Conservation (phyloP, 1,140 invertebrate genomes). For the Ips typographus region DNA sequence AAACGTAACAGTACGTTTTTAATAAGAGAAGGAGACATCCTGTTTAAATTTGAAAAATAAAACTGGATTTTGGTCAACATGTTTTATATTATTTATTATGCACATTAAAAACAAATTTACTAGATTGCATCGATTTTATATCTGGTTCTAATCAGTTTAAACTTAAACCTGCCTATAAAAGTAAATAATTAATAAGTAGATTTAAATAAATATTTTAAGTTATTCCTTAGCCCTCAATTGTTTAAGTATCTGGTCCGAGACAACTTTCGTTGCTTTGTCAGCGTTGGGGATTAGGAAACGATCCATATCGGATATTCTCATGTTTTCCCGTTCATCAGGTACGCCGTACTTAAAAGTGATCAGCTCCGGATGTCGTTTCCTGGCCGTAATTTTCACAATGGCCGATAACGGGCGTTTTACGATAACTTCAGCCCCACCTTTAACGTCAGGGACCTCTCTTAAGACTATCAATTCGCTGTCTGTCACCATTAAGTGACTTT, state of each 20-base stretch:
- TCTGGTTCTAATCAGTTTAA: no score
- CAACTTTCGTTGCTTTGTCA: slow-evolving; percentile 82
- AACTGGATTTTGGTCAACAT: background rate
- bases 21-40: no score
- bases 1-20: no score
- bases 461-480: slow-evolving; percentile 85
- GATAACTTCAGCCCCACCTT: slow-evolving; percentile 79
- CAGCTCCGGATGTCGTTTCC: slow-evolving; percentile 88
- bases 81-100: background rate
- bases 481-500: slow-evolving; percentile 87
- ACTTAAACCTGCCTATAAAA: no score
- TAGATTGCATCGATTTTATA: background rate
- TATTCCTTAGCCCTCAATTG: slow-evolving; percentile 53
- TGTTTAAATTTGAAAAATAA: no score
- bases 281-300: slow-evolving; percentile 90
- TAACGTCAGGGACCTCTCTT: slow-evolving; percentile 73
- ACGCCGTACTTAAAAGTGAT: slow-evolving; percentile 95
- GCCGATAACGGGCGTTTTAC: slow-evolving; percentile 81
- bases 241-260: slow-evolving; percentile 69
- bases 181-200: no score
- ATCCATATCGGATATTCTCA: slow-evolving; percentile 83
- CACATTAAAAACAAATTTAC: background rate
- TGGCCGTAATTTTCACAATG: slow-evolving; percentile 95
- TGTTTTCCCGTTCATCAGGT: slow-evolving; percentile 66
- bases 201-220: no score